phyloP scores from a whole-genome alignment of 2,888 invertebrate species.

The Drosophila flavopinicola region DNA sequence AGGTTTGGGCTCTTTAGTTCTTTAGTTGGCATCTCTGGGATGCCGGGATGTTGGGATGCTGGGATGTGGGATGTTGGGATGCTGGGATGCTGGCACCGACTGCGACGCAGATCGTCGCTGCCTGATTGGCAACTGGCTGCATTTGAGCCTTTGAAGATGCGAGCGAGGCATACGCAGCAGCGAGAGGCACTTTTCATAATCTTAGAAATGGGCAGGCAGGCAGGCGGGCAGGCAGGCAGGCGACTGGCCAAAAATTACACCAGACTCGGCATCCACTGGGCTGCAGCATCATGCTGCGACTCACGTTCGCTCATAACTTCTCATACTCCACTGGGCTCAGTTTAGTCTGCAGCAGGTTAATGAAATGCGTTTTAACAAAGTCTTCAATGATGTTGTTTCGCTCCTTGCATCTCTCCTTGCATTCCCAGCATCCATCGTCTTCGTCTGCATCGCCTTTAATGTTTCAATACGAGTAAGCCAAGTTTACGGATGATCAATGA shows the following conservation, averaged over 20 bases:
- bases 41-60: conserved; percentile 1
- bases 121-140: conserved; percentile 66
- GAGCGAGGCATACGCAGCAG: conserved; percentile 62
- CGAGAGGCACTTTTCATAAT: conserved; percentile 74
- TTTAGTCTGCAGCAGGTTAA: conserved; percentile 69
- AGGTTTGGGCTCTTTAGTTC: conserved; percentile 32
- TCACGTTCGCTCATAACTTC: conserved; percentile 73
- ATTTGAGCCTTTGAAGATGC: conserved; percentile 69
- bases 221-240: conserved; percentile 14
- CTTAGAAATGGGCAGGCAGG: conserved; percentile 59
- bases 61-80: too few species aligned
- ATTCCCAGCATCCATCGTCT: conserved; percentile 17
- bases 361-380: conserved; percentile 80
- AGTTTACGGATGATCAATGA: conserved; percentile 72
- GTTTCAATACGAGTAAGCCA: conserved; percentile 69
- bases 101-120: conserved; percentile 58
- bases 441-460: conserved; percentile 51
- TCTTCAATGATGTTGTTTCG: conserved; percentile 64
- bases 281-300: conserved; percentile 55
- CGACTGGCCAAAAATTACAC: conserved; percentile 55
- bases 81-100: conserved; percentile 13
- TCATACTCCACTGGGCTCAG: conserved; percentile 30
- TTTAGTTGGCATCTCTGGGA: conserved; percentile 32
- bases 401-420: conserved; percentile 10
- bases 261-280: conserved; percentile 33